Evolutionary conservation across 1,140 invertebrate species (phyloP).

Genomic region (Drosophila pallidifrons): DNA sequence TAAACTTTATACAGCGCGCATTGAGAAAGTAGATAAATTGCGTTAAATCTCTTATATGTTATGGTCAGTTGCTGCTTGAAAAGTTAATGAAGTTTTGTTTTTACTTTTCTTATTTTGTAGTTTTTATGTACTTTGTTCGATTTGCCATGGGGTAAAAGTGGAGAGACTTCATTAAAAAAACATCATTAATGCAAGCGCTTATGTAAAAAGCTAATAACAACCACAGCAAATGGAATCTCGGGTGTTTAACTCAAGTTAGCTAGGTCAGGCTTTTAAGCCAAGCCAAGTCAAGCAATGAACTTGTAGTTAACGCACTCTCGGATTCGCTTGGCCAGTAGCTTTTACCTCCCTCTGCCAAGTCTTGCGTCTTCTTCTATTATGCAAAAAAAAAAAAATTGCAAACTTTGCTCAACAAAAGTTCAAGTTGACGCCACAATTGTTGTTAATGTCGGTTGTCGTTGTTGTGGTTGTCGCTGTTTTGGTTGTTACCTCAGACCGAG

Average conservation of each 20-base stretch:
- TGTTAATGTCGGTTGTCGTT: conserved; percentile 30
- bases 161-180: conserved; percentile 23
- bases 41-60: conserved; percentile 8
- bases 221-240: conserved; percentile 13
- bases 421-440: conserved; percentile 43
- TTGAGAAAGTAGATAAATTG: conserved; percentile 21
- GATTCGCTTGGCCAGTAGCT: conserved; percentile 22
- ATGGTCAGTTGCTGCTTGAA: background rate
- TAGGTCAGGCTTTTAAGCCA: conserved; percentile 56
- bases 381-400: conserved; percentile 46
- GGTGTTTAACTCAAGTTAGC: conserved; percentile 44
- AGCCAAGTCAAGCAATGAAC: conserved; percentile 58
- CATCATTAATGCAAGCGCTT: conserved; percentile 30
- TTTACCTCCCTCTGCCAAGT: background rate
- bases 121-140: conserved; percentile 9
- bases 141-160: conserved; percentile 18
- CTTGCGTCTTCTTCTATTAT: conserved; percentile 15
- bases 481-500: conserved; percentile 30
- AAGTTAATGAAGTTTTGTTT: conserved; percentile 26
- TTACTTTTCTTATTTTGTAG: background rate
- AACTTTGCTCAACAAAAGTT: conserved; percentile 61
- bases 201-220: conserved; percentile 22
- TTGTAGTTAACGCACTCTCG: conserved; percentile 16
- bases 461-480: conserved; percentile 1
- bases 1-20: conserved; percentile 1